Percentiles rank a stretch among this genome's conserved stretches.
Evolutionary conservation across 2,888 invertebrate species (phyloP).

Genomic region (Tipula confusa): DNA sequence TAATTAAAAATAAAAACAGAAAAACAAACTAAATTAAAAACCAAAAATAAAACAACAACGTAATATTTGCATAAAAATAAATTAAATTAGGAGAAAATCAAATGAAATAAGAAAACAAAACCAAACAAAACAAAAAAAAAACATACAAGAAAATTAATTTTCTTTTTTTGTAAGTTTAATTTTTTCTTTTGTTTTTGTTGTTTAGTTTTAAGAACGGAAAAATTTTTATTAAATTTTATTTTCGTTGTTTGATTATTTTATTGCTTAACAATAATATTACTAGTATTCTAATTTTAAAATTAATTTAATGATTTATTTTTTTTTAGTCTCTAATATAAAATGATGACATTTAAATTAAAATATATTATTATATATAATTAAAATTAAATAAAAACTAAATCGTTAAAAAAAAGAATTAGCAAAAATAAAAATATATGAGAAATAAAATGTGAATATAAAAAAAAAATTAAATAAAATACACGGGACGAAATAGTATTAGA

Average conservation of each 20-base stretch:
- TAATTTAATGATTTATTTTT: background rate
- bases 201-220: background rate
- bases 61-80: constrained; percentile 34
- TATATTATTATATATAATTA: too few relatives aligned
- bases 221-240: background rate
- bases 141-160: background rate
- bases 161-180: background rate
- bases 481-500: background rate
- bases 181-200: background rate
- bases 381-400: background rate
- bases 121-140: background rate
- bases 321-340: background rate
- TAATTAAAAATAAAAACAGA: constrained; percentile 32
- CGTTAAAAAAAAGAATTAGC: background rate
- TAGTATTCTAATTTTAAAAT: constrained; percentile 26
- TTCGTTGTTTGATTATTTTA: background rate
- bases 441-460: background rate
- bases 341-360: background rate
- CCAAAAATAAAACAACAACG: too few relatives aligned
- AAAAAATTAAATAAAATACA: too few relatives aligned
- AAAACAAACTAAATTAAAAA: too few relatives aligned
- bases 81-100: constrained; percentile 8
- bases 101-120: constrained; percentile 3
- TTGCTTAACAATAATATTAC: background rate
- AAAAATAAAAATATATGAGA: background rate